Evolutionary conservation across 2,888 invertebrate genomes (phyloP), one percentile per base, ranked within the genome.

Genomic region (Xylota sylvarum): DNA sequence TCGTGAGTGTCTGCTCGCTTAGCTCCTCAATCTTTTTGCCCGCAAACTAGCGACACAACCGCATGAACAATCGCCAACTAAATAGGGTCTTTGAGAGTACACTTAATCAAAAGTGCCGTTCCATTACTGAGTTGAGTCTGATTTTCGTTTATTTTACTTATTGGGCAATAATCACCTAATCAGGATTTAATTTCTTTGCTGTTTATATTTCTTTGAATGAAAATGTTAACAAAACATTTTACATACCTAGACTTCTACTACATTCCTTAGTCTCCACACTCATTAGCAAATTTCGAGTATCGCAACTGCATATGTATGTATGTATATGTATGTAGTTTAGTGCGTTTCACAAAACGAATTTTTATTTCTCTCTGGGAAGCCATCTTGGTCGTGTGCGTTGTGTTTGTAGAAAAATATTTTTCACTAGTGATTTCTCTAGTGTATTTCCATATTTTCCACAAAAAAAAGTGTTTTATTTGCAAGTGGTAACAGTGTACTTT

Each of bases 361-460:
- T 69, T 52, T 40, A 79, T 37, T 56, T 37, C 27, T 40, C 46
- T 37, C n/a, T 55, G 27, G 46, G 70, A 35, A 46, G 70, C 79
- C 79, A 79, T 79, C 30, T 79, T 79, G 30, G 30, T 55, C 19
- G 43, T 43, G 37, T 23, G 60, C 55, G 78, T 46, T 70, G 23
- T 32, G 35, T 43, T 52, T 35, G 50, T 55, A 17, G 40, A 35
- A 52, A 30, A n/a, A n/a, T 48, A 23, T 48, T 72, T 65, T 55
- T 55, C 60, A 1, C 5, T 4, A 32, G 19, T 2, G 10, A 35
- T 40, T 43, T 60, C 0, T 40, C 9, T 5, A 12, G 30, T 9
- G 55, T 70, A 27, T 27, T 5, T 4, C 9, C n/a, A 1, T 12
- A 17, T 43, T 32, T 14, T 1, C 2, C 6, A 32, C 0, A 7